Evolutionary conservation across 2,888 invertebrate species (phyloP).

Genomic region (Lycocerus yunnanus): DNA sequence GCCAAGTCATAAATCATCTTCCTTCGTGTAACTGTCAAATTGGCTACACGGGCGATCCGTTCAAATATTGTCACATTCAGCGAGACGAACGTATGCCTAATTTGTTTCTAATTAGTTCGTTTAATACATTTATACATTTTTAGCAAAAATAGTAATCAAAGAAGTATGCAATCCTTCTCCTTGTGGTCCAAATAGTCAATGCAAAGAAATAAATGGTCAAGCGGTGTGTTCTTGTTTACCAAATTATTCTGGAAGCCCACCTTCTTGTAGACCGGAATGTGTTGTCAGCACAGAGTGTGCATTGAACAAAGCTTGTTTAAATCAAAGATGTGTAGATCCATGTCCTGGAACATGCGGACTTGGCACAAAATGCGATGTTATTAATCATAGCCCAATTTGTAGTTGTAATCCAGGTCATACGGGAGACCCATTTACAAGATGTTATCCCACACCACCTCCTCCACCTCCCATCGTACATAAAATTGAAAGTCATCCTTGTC

Average conservation of each 20-base stretch:
- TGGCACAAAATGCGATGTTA: conserved; percentile 57
- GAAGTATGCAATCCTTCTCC: conserved; percentile 77
- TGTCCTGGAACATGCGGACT: conserved; percentile 72
- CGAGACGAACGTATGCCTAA: conserved; percentile 60
- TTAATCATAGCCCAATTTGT: conserved; percentile 70
- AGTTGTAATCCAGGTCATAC: conserved; percentile 67
- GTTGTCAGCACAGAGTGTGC: conserved; percentile 75
- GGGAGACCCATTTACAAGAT: conserved; percentile 71
- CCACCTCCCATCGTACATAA: conserved; percentile 21
- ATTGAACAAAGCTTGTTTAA: conserved; percentile 69
- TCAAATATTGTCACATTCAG: conserved; percentile 61
- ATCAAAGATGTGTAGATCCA: conserved; percentile 74
- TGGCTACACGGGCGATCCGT: conserved; percentile 70
- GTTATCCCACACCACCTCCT: conserved; percentile 48
- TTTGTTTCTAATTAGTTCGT: neutral
- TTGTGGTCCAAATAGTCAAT: conserved; percentile 67
- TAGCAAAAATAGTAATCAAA: conserved; percentile 53
- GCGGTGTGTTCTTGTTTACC: conserved; percentile 68
- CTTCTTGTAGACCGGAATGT: conserved; percentile 80
- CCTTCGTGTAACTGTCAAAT: conserved; percentile 66
- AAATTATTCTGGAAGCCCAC: conserved; percentile 78
- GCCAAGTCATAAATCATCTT: conserved; percentile 69
- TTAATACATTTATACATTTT: conserved; percentile 1
- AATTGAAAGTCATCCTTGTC: conserved; percentile 55
- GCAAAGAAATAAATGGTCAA: conserved; percentile 59